These are phyloP conservation scores for Hypolimnas misippus DNA, from an alignment of 2,888 invertebrate genomes.

Conservation along the genomic window DNA sequence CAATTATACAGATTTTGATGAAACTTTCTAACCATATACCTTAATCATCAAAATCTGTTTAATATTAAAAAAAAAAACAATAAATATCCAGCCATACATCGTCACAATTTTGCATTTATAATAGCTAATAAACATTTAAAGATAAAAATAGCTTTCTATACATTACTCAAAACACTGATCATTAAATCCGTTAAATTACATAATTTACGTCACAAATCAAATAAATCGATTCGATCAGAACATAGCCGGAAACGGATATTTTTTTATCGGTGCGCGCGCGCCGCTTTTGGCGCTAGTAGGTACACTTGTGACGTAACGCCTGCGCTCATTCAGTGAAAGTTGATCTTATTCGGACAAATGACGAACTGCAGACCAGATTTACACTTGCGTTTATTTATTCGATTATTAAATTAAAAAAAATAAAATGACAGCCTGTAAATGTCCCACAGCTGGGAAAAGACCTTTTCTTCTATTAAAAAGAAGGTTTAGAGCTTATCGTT, in stretches of 20 bases:
- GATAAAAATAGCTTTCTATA: background rate
- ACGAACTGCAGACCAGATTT: conserved; percentile 21
- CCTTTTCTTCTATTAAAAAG: too few relatives aligned
- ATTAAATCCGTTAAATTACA: background rate
- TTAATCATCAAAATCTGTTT: too few relatives aligned
- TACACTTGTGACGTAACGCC: conserved; percentile 25
- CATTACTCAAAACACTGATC: background rate
- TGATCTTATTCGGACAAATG: conserved; percentile 38
- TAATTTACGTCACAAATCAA: background rate
- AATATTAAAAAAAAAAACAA: too few relatives aligned
- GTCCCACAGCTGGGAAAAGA: too few relatives aligned
- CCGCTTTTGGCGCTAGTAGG: conserved; percentile 10
- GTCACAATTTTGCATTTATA: too few relatives aligned
- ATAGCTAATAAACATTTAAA: too few relatives aligned
- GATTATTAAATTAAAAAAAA: too few relatives aligned
- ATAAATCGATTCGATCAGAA: conserved; percentile 15
- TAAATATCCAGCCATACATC: too few relatives aligned
- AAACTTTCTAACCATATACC: too few relatives aligned
- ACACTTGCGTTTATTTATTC: conserved; percentile 19
- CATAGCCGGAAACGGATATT: conserved; percentile 29
- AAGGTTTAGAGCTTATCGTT: too few relatives aligned
- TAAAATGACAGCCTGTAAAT: too few relatives aligned
- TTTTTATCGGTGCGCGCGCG: conserved; percentile 12
- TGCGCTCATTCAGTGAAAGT: conserved; percentile 39
- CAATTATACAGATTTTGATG: too few relatives aligned